Evolutionary conservation across 2,888 invertebrate genomes (phyloP), one percentile per base, ranked within the genome.

Genomic region (Abrostola tripartita): DNA sequence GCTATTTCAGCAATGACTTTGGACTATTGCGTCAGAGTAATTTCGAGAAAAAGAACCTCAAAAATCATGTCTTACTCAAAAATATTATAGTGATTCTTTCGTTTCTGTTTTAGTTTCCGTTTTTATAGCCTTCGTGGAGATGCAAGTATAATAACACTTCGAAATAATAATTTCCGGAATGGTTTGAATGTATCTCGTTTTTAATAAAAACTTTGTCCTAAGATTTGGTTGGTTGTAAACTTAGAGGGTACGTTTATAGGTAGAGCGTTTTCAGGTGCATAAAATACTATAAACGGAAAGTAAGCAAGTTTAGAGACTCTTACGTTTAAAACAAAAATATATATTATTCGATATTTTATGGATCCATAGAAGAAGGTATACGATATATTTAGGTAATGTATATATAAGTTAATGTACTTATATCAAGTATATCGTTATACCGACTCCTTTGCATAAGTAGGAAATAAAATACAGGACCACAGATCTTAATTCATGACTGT

Each of bases 1-100:
- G 76, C 72, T 76, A 77, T 78, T 75, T 76, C 71, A 75, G 62
- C 67, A 73, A 71, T 62, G 56, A 68, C 55, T 61, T 55, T 68
- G 68, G 61, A 66, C 64, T 57, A 68, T 71, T 75, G 40, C 54
- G 41, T 38, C 63, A 41, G 42, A 55, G 62, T 65, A 52, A 37
- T n/a, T 37, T 14, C 4, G 11, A 42, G 51, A 41, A 47, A 6
- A 49, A 42, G 35, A 9, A 40, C 10, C 44, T 59, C 44, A 55
- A 71, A 70, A 49, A 55, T 65, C 8, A 8, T 51, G 24, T 24
- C 24, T 58, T 47, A 0, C 37, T 50, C 7, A n/a, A 70, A 65
- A 72, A 60, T 61, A 70, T 65, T 61, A 55, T 64, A 38, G 54
- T 44, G 37, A 37, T 65, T 57, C 50, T 14, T 47, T 60, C 37